Conservation (phyloP, 2,888 invertebrate species). For the Torymus aiolomorphi region DNA sequence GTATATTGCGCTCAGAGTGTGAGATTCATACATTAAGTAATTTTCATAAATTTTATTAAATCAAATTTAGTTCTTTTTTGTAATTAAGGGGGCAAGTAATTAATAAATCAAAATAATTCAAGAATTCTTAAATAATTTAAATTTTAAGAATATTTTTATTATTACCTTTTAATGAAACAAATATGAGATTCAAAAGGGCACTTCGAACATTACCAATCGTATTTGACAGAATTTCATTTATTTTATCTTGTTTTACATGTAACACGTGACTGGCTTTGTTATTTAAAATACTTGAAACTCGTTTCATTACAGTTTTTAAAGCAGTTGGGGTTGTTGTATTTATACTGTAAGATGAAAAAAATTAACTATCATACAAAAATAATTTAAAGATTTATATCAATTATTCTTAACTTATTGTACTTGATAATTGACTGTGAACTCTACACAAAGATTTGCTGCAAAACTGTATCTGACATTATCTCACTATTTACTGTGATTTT, state of each 20-base stretch:
- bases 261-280: conserved; percentile 77
- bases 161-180: conserved; percentile 86
- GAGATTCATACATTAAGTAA: too few species aligned
- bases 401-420: too few species aligned
- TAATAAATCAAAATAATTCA: not conserved
- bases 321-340: too few species aligned
- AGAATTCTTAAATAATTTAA: not conserved
- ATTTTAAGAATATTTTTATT: conserved; percentile 1
- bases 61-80: too few species aligned
- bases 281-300: too few species aligned
- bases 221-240: conserved; percentile 84
- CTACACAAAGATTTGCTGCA: conserved; percentile 97
- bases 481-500: conserved; percentile 97
- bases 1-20: too few species aligned
- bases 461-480: conserved; percentile 90
- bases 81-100: too few species aligned
- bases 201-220: conserved; percentile 89
- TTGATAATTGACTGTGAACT: conserved; percentile 92
- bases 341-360: too few species aligned
- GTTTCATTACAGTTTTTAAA: too few species aligned
- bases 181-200: conserved; percentile 89
- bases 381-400: too few species aligned
- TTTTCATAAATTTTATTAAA: too few species aligned
- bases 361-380: too few species aligned
- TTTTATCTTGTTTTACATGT: conserved; percentile 75